Conservation (phyloP, 2,797 vertebrate species). For the Atherinosoma microstoma region DNA sequence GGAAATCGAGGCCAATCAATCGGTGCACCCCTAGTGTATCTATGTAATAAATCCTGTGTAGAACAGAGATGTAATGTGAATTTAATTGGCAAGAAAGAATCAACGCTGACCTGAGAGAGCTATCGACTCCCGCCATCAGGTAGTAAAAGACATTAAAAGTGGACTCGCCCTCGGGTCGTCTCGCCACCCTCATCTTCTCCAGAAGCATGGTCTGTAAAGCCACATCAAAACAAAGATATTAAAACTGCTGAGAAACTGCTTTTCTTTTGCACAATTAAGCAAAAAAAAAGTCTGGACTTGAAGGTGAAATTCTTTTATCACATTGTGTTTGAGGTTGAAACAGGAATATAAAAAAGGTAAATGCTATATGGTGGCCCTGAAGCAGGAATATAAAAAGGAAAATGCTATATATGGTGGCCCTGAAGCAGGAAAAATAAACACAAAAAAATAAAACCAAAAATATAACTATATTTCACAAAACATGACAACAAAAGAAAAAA, state of each 20-base stretch:
- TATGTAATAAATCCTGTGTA: constrained; percentile 10
- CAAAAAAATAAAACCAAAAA: neutral
- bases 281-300: constrained; percentile 5
- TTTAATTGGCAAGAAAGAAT: constrained; percentile 23
- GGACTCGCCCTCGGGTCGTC: constrained; percentile 88
- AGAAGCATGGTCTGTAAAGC: constrained; percentile 91
- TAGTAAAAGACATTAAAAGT: constrained; percentile 98
- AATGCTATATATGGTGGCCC: neutral
- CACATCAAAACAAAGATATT: constrained; percentile 18
- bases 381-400: neutral
- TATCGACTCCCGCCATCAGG: constrained; percentile 92
- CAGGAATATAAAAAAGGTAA: neutral
- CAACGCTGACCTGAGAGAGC: constrained; percentile 86
- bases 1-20: too few relatives aligned
- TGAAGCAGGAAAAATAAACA: neutral
- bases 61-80: constrained; percentile 10
- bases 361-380: neutral
- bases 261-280: neutral
- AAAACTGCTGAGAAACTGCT: neutral
- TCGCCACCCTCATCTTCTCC: constrained; percentile 92
- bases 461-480: neutral
- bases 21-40: neutral
- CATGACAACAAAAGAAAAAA: neutral
- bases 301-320: constrained; percentile 12
- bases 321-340: neutral